A percentile compares a stretch with the other conserved stretches of the same genome.
Evolutionary conservation across 2,888 invertebrate genomes (phyloP).

Genomic region (Argyra leucocephala): DNA sequence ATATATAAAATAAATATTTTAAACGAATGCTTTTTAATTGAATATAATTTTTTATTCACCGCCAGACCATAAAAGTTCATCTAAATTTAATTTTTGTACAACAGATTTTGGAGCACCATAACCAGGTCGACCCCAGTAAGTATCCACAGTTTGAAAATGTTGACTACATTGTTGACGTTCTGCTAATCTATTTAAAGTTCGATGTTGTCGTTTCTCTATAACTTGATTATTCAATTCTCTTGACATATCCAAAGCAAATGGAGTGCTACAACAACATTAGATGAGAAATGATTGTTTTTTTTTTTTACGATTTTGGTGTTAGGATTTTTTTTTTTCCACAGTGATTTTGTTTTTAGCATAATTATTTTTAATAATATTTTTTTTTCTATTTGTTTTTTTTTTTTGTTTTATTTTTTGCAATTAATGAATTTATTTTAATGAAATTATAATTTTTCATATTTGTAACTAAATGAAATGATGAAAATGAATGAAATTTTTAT

Average conservation of each 20-base stretch:
- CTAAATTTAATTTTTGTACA: conserved; percentile 41
- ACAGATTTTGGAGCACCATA: conserved; percentile 42
- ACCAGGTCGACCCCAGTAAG: conserved; percentile 72
- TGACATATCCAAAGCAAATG: conserved; percentile 1
- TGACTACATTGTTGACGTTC: conserved; percentile 57
- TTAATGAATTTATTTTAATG: neutral
- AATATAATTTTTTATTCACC: neutral
- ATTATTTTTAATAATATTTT: neutral
- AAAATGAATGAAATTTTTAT: neutral
- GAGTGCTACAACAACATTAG: neutral
- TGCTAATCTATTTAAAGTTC: conserved; percentile 33
- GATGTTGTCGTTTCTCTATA: conserved; percentile 43
- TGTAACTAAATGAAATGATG: conserved; percentile 1
- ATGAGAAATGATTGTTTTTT: too few relatives aligned
- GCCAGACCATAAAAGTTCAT: conserved; percentile 36
- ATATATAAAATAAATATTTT: too few relatives aligned
- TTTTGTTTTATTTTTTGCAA: neutral
- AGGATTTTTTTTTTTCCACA: neutral
- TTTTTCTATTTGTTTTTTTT: too few relatives aligned
- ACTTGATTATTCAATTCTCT: conserved; percentile 48
- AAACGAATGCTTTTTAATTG: too few relatives aligned
- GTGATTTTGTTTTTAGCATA: neutral
- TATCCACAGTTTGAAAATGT: conserved; percentile 68
- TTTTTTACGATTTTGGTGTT: neutral
- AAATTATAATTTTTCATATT: neutral